phyloP scores from a whole-genome alignment of 2,113 vertebrate genomes.

The Pseudonaja textilis region DNA sequence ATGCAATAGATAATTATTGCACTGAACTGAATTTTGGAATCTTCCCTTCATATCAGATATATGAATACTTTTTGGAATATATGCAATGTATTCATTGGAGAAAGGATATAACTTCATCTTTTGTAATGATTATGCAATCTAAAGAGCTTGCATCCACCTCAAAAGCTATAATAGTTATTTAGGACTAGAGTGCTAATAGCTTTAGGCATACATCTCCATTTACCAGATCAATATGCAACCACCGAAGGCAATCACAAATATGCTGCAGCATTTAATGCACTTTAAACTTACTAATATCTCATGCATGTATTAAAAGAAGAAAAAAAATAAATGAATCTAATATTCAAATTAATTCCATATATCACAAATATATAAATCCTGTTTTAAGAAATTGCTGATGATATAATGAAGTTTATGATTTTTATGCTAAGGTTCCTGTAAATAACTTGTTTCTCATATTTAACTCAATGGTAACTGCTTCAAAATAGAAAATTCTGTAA shows the following conservation, averaged over 20 bases:
- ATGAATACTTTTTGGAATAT: conserved; percentile 22
- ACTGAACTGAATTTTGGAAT: conserved; percentile 10
- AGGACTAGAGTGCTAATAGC: conserved; percentile 47
- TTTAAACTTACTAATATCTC: conserved; percentile 22
- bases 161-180: conserved; percentile 60
- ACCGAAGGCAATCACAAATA: conserved; percentile 43
- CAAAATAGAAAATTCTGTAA: neutral
- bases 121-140: conserved; percentile 38
- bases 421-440: neutral
- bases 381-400: neutral
- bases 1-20: neutral
- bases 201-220: conserved; percentile 56
- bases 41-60: conserved; percentile 18
- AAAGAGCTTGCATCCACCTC: conserved; percentile 17
- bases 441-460: neutral
- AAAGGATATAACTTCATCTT: conserved; percentile 33
- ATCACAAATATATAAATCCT: neutral
- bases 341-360: neutral
- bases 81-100: conserved; percentile 32
- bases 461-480: neutral
- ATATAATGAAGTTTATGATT: neutral
- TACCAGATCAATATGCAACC: conserved; percentile 59
- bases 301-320: neutral
- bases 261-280: conserved; percentile 16
- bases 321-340: neutral